Evolutionary conservation across 1,140 invertebrate species (phyloP).

Genomic region (Rhizoglyphus robini): DNA sequence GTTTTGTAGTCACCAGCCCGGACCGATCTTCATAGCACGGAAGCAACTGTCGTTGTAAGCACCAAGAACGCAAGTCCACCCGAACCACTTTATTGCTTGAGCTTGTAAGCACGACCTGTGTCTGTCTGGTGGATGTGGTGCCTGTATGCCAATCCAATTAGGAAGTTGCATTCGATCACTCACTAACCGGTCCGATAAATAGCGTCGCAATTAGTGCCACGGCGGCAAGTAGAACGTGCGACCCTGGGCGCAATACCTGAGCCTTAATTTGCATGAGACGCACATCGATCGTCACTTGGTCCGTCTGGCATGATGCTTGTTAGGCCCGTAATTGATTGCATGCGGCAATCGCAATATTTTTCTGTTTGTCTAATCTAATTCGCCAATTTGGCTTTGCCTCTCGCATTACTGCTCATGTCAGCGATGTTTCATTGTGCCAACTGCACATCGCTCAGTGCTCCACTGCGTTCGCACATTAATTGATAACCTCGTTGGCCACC

Average conservation of each 20-base stretch:
- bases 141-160: not conserved
- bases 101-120: not conserved
- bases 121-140: not conserved
- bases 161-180: not conserved
- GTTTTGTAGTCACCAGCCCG: not conserved
- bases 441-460: no score
- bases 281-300: not conserved
- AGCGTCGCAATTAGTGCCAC: not conserved
- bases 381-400: no score
- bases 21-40: not conserved
- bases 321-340: no score
- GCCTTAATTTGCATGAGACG: not conserved
- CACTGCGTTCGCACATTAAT: no score
- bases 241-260: no score
- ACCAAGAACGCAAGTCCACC: not conserved
- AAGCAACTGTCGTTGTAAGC: conserved; percentile 10
- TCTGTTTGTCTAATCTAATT: no score
- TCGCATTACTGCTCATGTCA: no score
- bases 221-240: no score
- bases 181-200: not conserved
- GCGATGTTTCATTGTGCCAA: no score
- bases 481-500: no score
- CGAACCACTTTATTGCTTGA: not conserved
- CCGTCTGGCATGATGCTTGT: no score
- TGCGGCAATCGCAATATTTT: no score